Evolutionary conservation across 2,797 vertebrate genomes (phyloP), one percentile per base, ranked within the genome.

Genomic region (Microchirus variegatus): DNA sequence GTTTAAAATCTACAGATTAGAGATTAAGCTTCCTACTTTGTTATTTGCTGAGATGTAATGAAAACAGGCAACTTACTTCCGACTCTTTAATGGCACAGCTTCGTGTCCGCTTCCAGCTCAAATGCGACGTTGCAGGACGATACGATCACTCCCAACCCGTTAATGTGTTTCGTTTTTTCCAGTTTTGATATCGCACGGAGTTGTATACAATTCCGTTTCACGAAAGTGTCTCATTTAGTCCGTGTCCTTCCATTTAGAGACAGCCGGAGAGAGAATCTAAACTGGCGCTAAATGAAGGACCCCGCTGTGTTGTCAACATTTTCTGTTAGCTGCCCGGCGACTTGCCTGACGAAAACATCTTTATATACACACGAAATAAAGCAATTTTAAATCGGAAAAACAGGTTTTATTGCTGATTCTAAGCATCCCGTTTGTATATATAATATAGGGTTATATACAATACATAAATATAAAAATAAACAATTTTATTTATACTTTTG

Each of bases 281-380:
- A 68, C 78, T 91, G 86, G 90, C 89, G 90, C 89, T 87, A 85
- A 90, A 87, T 49, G 67, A 57, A 92, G 87, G 89, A 89, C 90
- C 89, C 83, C 0, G 10, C 10, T 52, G 44, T 88, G 83, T 84
- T 89, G 78, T 82, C 72, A 69, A 12, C 40, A 51, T 36, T 1
- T 14, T 1, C 0, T 37, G 4, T 0, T 22, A 71, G 84, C 48
- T 64, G 70, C 0, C 72, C 59, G 22, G 53, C 0, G 0, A 70
- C 43, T 7, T 83, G 89, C 90, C 85, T 77, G 0, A 72, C 4
- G 41, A 6, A 51, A 56, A 35, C 53, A 18, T 10, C 9, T 9
- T 42, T 42, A 6, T 14, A 14, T 14, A 31, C 31, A 31, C 31
- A 8, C 31, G 31, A 22, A 22, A 22, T 22, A 3, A 31, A 31